Conservation (phyloP, 1,140 invertebrate genomes). For the Aleiodes sp. region DNA sequence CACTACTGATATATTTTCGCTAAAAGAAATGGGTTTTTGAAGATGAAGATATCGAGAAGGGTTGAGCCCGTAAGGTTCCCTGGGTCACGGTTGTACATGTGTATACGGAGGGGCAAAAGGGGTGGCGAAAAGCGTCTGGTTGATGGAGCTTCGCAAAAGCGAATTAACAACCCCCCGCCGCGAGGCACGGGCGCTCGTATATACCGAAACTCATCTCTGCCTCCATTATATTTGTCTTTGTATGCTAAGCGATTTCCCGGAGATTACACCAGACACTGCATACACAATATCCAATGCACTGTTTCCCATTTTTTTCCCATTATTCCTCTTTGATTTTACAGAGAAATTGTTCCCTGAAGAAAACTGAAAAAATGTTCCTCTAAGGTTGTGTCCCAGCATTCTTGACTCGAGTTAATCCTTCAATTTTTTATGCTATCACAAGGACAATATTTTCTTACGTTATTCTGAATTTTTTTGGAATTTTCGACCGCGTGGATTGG, state of each 20-base stretch:
- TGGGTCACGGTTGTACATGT: neutral
- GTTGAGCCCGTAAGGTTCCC: neutral
- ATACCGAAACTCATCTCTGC: conserved; percentile 14
- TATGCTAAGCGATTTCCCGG: conserved; percentile 1
- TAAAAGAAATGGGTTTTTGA: neutral
- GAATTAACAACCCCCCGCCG: conserved; percentile 4
- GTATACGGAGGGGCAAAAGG: neutral
- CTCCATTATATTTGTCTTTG: conserved; percentile 17
- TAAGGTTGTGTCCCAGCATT: too few species aligned
- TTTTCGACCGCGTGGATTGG: too few species aligned
- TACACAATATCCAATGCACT: neutral
- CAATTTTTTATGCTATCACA: too few species aligned
- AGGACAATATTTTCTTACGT: too few species aligned
- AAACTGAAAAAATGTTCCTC: too few species aligned
- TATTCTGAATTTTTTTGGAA: too few species aligned
- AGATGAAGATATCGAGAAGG: neutral
- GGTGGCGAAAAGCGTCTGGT: neutral
- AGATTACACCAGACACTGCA: neutral
- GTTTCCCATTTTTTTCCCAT: too few species aligned
- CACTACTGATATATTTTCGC: too few species aligned
- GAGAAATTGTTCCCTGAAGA: too few species aligned
- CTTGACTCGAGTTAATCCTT: too few species aligned
- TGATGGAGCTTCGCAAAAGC: conserved; percentile 9
- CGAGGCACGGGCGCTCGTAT: neutral
- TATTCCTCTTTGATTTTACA: too few species aligned